Conservation (phyloP, 1,140 invertebrate species). For the Dryas iulia region DNA sequence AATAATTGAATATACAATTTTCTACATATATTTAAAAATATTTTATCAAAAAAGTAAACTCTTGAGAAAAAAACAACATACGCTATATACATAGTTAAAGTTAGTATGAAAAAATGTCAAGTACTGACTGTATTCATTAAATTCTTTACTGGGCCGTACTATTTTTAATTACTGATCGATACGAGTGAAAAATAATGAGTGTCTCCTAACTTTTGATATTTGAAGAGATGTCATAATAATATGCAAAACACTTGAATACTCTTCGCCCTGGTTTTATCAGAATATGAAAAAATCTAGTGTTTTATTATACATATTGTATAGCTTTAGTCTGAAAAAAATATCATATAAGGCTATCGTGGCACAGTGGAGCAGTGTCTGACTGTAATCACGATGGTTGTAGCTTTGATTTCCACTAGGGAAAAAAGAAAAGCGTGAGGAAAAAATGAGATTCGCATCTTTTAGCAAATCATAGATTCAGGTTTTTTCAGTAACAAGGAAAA, state of each 20-base stretch:
- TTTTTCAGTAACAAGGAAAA: too few relatives aligned
- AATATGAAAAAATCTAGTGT: neutral
- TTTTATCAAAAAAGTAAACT: too few relatives aligned
- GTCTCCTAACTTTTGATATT: neutral
- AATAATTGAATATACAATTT: too few relatives aligned
- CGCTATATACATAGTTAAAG: neutral
- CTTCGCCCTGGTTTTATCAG: neutral
- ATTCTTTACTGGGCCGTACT: neutral
- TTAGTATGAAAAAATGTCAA: neutral
- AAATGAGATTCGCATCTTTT: too few relatives aligned
- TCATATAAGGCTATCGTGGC: too few relatives aligned
- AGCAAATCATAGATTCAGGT: too few relatives aligned
- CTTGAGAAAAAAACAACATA: neutral
- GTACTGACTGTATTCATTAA: neutral
- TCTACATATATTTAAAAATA: too few relatives aligned
- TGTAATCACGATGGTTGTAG: too few relatives aligned
- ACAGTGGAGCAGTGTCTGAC: too few relatives aligned
- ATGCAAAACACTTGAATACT: neutral
- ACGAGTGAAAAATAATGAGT: neutral
- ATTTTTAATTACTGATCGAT: conserved; percentile 2
- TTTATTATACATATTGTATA: neutral
- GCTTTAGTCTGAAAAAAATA: neutral
- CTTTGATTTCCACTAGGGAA: too few relatives aligned
- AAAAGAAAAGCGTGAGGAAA: too few relatives aligned
- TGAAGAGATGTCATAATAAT: neutral